These are phyloP conservation scores for Leptinotarsa texana DNA, from an alignment of 1,140 invertebrate genomes.

Conservation along the genomic window DNA sequence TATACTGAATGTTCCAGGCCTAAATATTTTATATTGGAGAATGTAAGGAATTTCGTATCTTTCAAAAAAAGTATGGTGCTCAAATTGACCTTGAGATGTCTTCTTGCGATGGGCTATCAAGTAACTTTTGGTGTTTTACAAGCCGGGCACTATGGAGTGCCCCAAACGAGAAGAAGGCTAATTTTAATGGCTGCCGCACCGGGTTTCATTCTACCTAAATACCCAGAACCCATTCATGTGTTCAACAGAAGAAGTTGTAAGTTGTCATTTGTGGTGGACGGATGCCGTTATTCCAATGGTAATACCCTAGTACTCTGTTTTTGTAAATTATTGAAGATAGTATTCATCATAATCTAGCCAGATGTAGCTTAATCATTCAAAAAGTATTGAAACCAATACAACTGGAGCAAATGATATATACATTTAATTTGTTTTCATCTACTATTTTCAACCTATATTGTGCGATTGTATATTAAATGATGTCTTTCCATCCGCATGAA, in stretches of 20 bases:
- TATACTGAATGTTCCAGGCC: slow-evolving; percentile 56
- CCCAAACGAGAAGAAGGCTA: slow-evolving; percentile 77
- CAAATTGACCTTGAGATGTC: slow-evolving; percentile 77
- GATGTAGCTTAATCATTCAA: too few species aligned
- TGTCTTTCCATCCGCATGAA: too few species aligned
- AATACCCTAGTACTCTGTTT: neutral
- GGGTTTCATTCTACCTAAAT: slow-evolving; percentile 76
- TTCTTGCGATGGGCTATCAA: slow-evolving; percentile 86
- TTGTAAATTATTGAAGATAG: too few species aligned
- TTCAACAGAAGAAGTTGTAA: slow-evolving; percentile 76
- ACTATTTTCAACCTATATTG: too few species aligned
- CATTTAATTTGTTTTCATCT: too few species aligned
- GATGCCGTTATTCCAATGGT: slow-evolving; percentile 50
- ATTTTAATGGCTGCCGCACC: slow-evolving; percentile 85
- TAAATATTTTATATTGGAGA: slow-evolving; percentile 84
- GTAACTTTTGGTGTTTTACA: slow-evolving; percentile 85
- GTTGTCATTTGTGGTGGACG: slow-evolving; percentile 73
- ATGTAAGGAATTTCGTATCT: slow-evolving; percentile 84
- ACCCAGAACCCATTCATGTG: slow-evolving; percentile 78
- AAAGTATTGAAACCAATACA: too few species aligned
- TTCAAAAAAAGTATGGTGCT: slow-evolving; percentile 81
- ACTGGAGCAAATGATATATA: too few species aligned
- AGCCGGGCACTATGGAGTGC: slow-evolving; percentile 85
- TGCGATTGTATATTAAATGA: too few species aligned
- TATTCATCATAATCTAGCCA: too few species aligned